These are phyloP conservation scores for Aphidius ervi DNA, from an alignment of 1,140 invertebrate species.

Conservation along the genomic window DNA sequence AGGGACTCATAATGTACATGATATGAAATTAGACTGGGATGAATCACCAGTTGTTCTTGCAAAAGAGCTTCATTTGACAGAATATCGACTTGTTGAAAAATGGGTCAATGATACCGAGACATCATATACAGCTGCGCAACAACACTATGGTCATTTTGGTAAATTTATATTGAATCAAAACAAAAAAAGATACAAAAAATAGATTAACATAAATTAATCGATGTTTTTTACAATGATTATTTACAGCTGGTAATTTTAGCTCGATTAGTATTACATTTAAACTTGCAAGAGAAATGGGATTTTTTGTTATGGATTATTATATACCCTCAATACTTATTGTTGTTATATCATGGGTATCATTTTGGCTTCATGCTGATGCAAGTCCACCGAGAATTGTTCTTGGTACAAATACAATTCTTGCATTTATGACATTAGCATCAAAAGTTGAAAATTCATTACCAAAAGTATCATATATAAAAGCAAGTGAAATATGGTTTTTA, in stretches of 20 bases:
- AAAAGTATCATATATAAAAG: constrained; percentile 88
- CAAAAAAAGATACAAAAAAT: not conserved
- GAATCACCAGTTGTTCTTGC: constrained; percentile 71
- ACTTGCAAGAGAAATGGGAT: constrained; percentile 75
- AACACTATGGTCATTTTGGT: constrained; percentile 68
- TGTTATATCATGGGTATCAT: constrained; percentile 85
- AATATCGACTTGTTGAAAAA: constrained; percentile 67
- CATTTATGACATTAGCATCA: constrained; percentile 80
- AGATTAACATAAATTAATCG: constrained; percentile 21
- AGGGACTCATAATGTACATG: constrained; percentile 77
- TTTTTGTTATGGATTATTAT: constrained; percentile 87
- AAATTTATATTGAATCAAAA: constrained; percentile 8
- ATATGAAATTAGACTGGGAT: constrained; percentile 71
- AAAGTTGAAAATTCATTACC: constrained; percentile 78
- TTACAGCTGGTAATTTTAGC: constrained; percentile 78
- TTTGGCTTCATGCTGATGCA: constrained; percentile 84
- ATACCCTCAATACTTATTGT: constrained; percentile 85
- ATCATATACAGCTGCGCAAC: constrained; percentile 62
- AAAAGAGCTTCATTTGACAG: constrained; percentile 74
- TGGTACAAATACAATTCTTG: constrained; percentile 81
- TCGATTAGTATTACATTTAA: constrained; percentile 73
- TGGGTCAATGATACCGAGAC: constrained; percentile 68
- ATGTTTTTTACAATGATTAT: constrained; percentile 14
- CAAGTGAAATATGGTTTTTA: constrained; percentile 86
- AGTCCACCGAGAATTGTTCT: constrained; percentile 75